A percentile compares a stretch with the other conserved stretches of the same genome.
Conservation (phyloP, 2,888 invertebrate genomes). For the Hoplodrina blanda region DNA sequence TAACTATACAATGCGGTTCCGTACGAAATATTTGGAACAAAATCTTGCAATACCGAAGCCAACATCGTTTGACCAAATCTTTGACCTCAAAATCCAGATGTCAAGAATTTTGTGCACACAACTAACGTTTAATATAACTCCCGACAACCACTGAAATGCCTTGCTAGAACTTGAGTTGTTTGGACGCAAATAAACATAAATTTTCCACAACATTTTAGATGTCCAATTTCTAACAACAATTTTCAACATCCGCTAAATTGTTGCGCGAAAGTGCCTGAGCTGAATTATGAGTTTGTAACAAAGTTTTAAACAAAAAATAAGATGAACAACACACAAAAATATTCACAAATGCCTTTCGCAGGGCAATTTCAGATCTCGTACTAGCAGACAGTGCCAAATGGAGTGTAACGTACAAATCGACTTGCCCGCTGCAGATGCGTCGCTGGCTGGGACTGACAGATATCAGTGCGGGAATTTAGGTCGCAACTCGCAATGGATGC, state of each 20-base stretch:
- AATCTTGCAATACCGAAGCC: constrained; percentile 20
- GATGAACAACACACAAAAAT: constrained; percentile 28
- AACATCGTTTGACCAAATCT: background rate
- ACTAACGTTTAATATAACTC: constrained; percentile 27
- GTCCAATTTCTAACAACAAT: constrained; percentile 40
- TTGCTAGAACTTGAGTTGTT: constrained; percentile 19
- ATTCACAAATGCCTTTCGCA: constrained; percentile 46
- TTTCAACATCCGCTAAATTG: constrained; percentile 38
- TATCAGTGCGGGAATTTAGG: constrained; percentile 74
- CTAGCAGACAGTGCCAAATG: constrained; percentile 66
- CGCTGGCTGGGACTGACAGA: constrained; percentile 72
- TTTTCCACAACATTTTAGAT: constrained; percentile 30
- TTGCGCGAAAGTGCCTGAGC: constrained; percentile 11
- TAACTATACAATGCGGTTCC: background rate
- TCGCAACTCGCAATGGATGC: constrained; percentile 76
- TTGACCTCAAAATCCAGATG: constrained; percentile 26
- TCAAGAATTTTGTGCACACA: constrained; percentile 29
- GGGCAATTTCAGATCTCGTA: constrained; percentile 54
- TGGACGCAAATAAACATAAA: constrained; percentile 31
- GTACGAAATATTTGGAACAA: constrained; percentile 29
- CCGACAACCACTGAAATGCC: constrained; percentile 11
- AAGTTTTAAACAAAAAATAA: constrained; percentile 36
- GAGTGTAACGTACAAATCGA: constrained; percentile 73
- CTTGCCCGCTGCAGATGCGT: constrained; percentile 73
- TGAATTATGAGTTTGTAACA: constrained; percentile 40